Evolutionary conservation across 1,140 invertebrate species (phyloP), one percentile per base, ranked within the genome.

Genomic region (Carposina sasakii): DNA sequence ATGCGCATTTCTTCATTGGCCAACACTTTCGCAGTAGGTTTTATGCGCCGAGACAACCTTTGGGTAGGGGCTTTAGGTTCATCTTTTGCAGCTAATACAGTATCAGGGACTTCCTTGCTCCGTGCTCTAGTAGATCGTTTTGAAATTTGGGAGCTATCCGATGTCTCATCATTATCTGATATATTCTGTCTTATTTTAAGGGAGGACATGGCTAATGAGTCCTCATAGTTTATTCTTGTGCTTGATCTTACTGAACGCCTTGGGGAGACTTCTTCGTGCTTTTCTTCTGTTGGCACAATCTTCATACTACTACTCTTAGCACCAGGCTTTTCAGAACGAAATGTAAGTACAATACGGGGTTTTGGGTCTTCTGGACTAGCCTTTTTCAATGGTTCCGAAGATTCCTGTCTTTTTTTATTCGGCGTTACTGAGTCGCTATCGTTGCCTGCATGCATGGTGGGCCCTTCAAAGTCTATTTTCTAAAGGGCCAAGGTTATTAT

Each of bases 71-170:
- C 48, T 31, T 65, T 47, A 15, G 53, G 44, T 17, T 86, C 81
- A 53, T 88, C 86, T 56, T 88, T 88, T 15, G 88, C 75, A 2
- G 87, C 87, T 51, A 89, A 88, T 3, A 87, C 87, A 67, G 85
- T 88, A 37, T 88, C 85, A 34, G 88, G 56, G 2, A 88, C 76
- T 34, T 88, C 86, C 57, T 85, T 88, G 31, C 75, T 85, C 10
- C 81, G 70, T 2, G 85, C 69, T 23, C 87, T 64, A 0, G 85
- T 77, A 0, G 86, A 86, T 12, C 87, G 62, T 65, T 88, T 88
- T 3, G 63, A 51, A 12, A 26, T 33, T 12, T 54, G 57, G 10
- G 63, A 66, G 26, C 63, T 67, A n/a, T 77, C 70, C 1, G 72
- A 69, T 13, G 60, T 56, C 13, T 84, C 81, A 24, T 86, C 82